These are phyloP conservation scores for Mantis religiosa DNA, from an alignment of 2,888 invertebrate species.

Conservation along the genomic window DNA sequence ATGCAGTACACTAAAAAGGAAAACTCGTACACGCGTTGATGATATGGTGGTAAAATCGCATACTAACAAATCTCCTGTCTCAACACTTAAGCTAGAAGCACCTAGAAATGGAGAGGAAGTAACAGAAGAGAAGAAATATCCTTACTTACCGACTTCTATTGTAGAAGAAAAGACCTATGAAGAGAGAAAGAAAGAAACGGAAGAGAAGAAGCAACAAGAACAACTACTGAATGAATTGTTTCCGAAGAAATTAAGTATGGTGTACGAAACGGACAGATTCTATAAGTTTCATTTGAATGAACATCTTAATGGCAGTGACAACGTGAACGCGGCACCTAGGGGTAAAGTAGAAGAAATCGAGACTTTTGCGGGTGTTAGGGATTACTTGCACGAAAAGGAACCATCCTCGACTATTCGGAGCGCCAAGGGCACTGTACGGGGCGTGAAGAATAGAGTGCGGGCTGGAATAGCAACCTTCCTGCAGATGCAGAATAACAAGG, in stretches of 20 bases:
- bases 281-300: constrained; percentile 82
- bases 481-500: constrained; percentile 77
- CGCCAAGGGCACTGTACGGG: constrained; percentile 87
- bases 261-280: constrained; percentile 71
- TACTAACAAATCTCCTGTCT: not conserved
- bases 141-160: constrained; percentile 39
- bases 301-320: constrained; percentile 46
- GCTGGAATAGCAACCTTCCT: constrained; percentile 94
- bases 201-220: constrained; percentile 13
- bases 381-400: constrained; percentile 55
- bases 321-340: not conserved
- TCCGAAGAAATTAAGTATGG: not conserved
- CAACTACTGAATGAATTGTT: not conserved
- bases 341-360: constrained; percentile 49
- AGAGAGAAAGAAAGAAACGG: constrained; percentile 47
- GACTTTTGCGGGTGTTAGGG: constrained; percentile 76
- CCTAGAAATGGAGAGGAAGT: not conserved
- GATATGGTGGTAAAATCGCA: not conserved
- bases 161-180: constrained; percentile 66
- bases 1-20: not conserved
- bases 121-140: not conserved
- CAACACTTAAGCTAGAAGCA: not conserved
- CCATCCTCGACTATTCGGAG: constrained; percentile 79
- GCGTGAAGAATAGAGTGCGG: constrained; percentile 89
- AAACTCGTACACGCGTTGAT: not conserved